Conservation (phyloP, 2,888 invertebrate genomes). For the Hirtodrosophila cameraria region DNA sequence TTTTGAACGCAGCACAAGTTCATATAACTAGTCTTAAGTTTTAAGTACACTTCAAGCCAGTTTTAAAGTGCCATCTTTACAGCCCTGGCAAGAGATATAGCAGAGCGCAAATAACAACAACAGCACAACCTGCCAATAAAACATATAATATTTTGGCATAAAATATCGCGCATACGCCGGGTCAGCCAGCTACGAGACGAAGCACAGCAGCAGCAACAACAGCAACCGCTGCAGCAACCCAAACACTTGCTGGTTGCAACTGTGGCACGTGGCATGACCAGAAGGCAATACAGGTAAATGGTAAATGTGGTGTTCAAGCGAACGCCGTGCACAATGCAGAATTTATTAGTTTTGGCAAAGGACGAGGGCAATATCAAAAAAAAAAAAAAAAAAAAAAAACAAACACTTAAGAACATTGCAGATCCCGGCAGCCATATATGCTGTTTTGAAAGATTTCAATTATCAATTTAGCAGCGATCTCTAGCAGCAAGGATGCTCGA, state of each 20-base stretch:
- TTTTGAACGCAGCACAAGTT: too few relatives aligned
- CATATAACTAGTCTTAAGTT: not conserved
- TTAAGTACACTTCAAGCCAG: constrained; percentile 2
- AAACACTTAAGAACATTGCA: not conserved
- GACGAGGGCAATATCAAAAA: constrained; percentile 16
- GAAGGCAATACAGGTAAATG: constrained; percentile 52
- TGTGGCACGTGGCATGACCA: constrained; percentile 38
- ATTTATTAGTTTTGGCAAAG: constrained; percentile 72
- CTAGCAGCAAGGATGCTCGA: too few relatives aligned
- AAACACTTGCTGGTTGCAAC: constrained; percentile 24
- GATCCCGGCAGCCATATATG: not conserved
- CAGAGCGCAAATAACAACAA: constrained; percentile 5
- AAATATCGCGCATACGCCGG: constrained; percentile 62
- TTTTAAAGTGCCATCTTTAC: constrained; percentile 12
- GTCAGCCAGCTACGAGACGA: constrained; percentile 22
- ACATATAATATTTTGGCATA: constrained; percentile 60
- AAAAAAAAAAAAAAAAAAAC: constrained; percentile 12
- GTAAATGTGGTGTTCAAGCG: constrained; percentile 46
- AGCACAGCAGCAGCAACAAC: constrained; percentile 1
- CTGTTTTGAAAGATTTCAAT: too few relatives aligned
- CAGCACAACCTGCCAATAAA: constrained; percentile 49
- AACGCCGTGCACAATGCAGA: constrained; percentile 68
- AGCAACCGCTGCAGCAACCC: constrained; percentile 14
- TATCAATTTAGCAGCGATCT: too few relatives aligned
- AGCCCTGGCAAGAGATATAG: not conserved